A percentile compares a stretch with the other conserved stretches of the same genome.
Evolutionary conservation across 2,888 invertebrate species (phyloP).

Genomic region (Sphecodes monilicornis): DNA sequence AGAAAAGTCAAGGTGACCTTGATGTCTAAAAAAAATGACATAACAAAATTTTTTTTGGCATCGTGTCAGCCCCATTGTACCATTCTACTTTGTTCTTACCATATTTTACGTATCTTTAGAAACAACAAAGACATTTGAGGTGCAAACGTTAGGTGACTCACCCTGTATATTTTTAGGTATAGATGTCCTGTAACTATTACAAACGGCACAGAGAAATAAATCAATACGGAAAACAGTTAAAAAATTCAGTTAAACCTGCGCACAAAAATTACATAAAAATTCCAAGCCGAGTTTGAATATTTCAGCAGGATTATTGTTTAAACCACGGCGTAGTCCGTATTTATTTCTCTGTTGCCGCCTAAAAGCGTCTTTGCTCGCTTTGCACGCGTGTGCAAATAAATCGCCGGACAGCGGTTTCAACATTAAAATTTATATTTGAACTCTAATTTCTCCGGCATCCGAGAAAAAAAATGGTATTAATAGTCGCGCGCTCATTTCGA

Average conservation of each 20-base stretch:
- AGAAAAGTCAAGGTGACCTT: no score
- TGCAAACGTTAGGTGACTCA: no score
- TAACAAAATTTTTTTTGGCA: no score
- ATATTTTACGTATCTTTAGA: no score
- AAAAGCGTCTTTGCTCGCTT: not conserved
- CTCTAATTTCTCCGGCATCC: slow-evolving; percentile 1
- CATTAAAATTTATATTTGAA: not conserved
- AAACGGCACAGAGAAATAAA: not conserved
- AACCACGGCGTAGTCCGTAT: not conserved
- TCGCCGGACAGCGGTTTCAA: not conserved
- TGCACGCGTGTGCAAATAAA: not conserved
- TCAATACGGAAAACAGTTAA: not conserved
- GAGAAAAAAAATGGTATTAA: slow-evolving; percentile 21
- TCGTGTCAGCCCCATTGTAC: no score
- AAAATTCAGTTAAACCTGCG: not conserved
- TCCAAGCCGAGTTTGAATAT: not conserved
- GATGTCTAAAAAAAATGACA: no score
- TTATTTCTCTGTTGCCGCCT: not conserved
- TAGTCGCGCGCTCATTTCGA: slow-evolving; percentile 17
- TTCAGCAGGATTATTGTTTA: not conserved
- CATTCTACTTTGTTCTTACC: no score
- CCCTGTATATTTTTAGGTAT: no score
- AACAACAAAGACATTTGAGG: no score
- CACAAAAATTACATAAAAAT: not conserved
- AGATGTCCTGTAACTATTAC: no score